Conservation (phyloP, 1,140 invertebrate species). For the Teleogryllus occipitalis region DNA sequence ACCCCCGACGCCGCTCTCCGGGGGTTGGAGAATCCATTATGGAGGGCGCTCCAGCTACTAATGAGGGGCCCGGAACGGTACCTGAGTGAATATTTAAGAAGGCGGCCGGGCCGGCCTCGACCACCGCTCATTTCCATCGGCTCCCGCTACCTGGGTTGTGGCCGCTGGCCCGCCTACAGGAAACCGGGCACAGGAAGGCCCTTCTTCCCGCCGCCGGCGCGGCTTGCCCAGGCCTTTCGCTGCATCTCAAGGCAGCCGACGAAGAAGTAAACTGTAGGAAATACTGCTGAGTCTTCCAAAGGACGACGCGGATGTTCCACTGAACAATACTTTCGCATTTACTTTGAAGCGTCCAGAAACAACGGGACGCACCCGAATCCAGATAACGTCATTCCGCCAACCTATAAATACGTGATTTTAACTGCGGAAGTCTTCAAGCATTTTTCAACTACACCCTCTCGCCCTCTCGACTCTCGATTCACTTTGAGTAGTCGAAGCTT, state of each 20-base stretch:
- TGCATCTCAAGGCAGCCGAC: background rate
- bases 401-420: too few relatives aligned
- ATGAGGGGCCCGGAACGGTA: background rate
- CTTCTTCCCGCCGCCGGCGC: background rate
- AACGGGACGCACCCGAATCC: too few relatives aligned
- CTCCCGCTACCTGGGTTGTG: background rate
- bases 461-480: too few relatives aligned
- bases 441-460: too few relatives aligned
- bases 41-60: background rate
- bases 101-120: background rate
- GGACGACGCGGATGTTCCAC: too few relatives aligned
- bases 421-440: too few relatives aligned
- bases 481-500: too few relatives aligned
- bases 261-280: background rate
- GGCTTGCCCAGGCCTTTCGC: too few relatives aligned
- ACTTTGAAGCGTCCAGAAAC: too few relatives aligned
- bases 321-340: too few relatives aligned
- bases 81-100: slow-evolving; percentile 5
- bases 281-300: background rate
- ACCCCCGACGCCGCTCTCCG: background rate
- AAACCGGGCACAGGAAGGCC: background rate
- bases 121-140: background rate
- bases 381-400: too few relatives aligned
- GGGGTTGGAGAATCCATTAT: background rate
- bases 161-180: too few relatives aligned